Base-by-base conservation (phyloP, 2,888 invertebrate species). In the Drosophila fulvimacula region DNA sequence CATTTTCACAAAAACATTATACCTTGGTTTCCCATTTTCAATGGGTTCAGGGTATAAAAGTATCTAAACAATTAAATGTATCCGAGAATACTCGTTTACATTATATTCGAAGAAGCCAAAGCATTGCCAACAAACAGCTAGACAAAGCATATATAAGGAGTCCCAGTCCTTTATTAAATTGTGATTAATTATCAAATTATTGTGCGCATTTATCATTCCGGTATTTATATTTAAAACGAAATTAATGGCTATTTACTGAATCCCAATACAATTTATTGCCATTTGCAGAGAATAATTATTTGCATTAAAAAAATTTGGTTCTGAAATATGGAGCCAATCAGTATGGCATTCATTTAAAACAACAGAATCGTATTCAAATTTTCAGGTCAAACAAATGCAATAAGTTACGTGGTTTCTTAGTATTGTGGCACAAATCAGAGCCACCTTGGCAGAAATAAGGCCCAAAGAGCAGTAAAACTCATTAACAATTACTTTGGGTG, bases 401-500 rank as follows among this genome's bases (percentile, higher is more conserved):
- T 39, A 21, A 58, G 52, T 34, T 38, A 66, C 11, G n/a, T 11
- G 7, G 34, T 24, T 36, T 51, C 21, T 36, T 10, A 36, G 2
- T 15, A 19, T 19, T 32, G 30, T 17, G 13, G 11, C 32, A 32
- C 17, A 49, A 34, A 11, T 52, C 51, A 24, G 36, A 36, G 11
- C n/a, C 24, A 4, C 6, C 27, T 24, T 11, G 52, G 55, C 30
- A 32, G n/a, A 42, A 63, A 62, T 19, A 19, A 51, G 53, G 48
- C 62, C 65, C 69, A 74, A 52, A 57, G 62, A 75, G 74, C 67
- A 55, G 63, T 66, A 69, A 17, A 74, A 72, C 59, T 70, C 82
- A 87, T 84, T 79, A 82, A 74, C 69, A 85, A 74, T 74, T 84
- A 81, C 60, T 63, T 63, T 69, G 64, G 69, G 64, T 66, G 55